Conservation (phyloP, 2,888 invertebrate species). For the Hypercompe scribonia region DNA sequence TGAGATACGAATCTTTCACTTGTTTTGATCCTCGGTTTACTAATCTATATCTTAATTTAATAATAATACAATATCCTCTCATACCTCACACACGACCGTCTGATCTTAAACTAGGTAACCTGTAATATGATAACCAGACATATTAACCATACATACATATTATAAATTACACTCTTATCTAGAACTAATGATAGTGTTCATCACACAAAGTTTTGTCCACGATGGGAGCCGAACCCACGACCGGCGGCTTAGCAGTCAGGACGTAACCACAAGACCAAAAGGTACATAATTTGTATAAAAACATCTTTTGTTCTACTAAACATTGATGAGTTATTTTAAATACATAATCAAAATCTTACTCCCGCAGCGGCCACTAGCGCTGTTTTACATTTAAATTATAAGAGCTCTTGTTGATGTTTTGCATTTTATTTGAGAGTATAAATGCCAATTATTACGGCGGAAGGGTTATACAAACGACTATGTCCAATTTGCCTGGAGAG, state of each 20-base stretch:
- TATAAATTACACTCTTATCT: too few species aligned
- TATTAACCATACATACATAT: too few species aligned
- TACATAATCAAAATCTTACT: not conserved
- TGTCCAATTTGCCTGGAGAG: not conserved
- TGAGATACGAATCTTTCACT: not conserved
- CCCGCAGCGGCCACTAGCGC: not conserved
- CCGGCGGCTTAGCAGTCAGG: too few species aligned
- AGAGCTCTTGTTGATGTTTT: not conserved
- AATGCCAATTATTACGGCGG: not conserved
- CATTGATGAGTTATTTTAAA: not conserved
- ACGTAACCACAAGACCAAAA: too few species aligned
- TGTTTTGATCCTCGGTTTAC: not conserved
- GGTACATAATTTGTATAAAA: too few species aligned
- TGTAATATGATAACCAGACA: too few species aligned
- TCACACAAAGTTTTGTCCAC: too few species aligned
- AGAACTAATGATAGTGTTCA: too few species aligned
- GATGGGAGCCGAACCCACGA: too few species aligned
- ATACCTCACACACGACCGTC: too few species aligned
- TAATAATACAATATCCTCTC: too few species aligned
- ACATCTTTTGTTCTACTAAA: not conserved
- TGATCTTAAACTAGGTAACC: too few species aligned
- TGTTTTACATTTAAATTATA: constrained; percentile 5
- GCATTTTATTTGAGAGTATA: constrained; percentile 3
- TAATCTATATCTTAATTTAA: not conserved
- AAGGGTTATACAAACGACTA: not conserved